These are phyloP conservation scores for Trachymyrmex cornetzi DNA, from an alignment of 1,140 invertebrate genomes.

Conservation along the genomic window DNA sequence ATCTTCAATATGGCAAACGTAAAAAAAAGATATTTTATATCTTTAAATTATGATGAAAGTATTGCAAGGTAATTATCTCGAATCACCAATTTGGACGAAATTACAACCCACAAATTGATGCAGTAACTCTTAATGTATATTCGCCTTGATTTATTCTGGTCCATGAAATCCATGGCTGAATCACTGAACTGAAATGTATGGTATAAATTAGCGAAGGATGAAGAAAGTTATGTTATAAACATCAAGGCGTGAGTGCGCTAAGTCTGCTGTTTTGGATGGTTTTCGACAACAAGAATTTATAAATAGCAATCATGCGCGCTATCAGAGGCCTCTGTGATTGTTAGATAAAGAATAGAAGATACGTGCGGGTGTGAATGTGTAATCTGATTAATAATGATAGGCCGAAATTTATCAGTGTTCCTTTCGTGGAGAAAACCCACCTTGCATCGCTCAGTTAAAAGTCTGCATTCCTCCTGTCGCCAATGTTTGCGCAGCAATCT, in stretches of 20 bases:
- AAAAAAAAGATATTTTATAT: no score
- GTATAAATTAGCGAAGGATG: no score
- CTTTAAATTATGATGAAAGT: no score
- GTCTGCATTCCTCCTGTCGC: conserved; percentile 18
- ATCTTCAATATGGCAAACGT: no score
- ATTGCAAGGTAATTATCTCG: neutral
- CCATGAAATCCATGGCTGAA: no score
- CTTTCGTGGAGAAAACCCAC: neutral
- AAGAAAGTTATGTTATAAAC: neutral
- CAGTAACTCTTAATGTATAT: neutral
- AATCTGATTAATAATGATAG: conserved; percentile 25
- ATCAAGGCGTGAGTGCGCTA: neutral
- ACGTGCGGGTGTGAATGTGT: neutral
- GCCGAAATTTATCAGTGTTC: conserved; percentile 4
- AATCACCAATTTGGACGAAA: neutral
- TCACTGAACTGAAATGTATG: neutral
- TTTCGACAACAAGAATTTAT: neutral
- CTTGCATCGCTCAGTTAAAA: neutral
- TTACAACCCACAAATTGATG: neutral
- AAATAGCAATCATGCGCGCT: conserved; percentile 19
- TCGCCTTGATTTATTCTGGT: neutral
- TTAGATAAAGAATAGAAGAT: neutral
- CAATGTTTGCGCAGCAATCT: conserved; percentile 34
- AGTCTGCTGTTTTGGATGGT: neutral
- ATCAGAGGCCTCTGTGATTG: conserved; percentile 18